Evolutionary conservation across 1,140 invertebrate species (phyloP), one percentile per base, ranked within the genome.

Genomic region (Zaprionus lachaisei): DNA sequence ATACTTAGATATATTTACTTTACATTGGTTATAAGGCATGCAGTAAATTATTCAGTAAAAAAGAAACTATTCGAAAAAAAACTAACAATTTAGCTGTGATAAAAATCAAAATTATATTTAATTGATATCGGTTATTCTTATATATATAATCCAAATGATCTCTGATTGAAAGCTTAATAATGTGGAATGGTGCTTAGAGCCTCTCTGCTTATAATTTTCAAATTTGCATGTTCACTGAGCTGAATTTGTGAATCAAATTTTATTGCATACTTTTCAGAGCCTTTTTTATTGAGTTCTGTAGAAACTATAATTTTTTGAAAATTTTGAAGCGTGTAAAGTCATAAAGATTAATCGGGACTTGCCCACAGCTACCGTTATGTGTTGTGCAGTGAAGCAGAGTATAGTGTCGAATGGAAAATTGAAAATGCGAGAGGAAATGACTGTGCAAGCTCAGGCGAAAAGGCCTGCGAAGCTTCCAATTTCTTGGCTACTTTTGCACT

Each of bases 351-450:
- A 15, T 31, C 7, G 11, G 34, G 28, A 24, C 20, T 34, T 47
- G 57, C 14, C 22, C 12, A 24, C 51, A 54, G 63, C 54, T 61
- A 76, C 47, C 38, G 54, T 57, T 24, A 72, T 47, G 26, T 63
- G 38, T 69, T 69, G 65, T 74, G 77, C 63, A 68, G 51, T 73
- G 17, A 78, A 70, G 73, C 63, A 77, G 68, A 41, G 66, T 37
- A 57, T 12, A 82, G 57, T 61, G 67, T 63, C 24, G 47, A 77
- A 81, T 51, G 69, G 61, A 72, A 60, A 38, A 22, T 56, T 9
- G 4, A 56, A 28, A 31, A 44, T 24, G n/a, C 22, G n/a, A 58
- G 11, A 47, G 17, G 55, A 28, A 41, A 55, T 44, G 7, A 17
- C 54, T 75, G 72, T 61, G 70, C 63, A 71, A 73, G 58, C 62